A percentile compares a stretch with the other conserved stretches of the same genome.
phyloP scores from a whole-genome alignment of 2,888 invertebrate genomes.

The Daptonema setosum region DNA sequence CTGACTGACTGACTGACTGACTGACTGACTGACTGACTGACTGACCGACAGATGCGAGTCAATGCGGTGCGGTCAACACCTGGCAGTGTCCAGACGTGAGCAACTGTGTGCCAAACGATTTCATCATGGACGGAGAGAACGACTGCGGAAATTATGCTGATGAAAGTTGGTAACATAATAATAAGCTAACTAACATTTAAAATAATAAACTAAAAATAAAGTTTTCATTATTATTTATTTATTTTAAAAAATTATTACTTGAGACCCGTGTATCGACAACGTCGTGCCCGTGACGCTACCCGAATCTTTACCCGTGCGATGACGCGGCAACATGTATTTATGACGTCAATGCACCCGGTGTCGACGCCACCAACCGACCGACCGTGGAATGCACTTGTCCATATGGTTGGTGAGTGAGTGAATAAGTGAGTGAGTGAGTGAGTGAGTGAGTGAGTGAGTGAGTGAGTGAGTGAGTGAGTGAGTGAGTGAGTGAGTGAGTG shows the following conservation, averaged over 20 bases:
- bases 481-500: no score
- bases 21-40: no score
- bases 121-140: slow-evolving; percentile 8
- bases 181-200: no score
- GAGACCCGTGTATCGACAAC: neutral
- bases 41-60: neutral
- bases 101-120: slow-evolving; percentile 5
- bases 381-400: slow-evolving; percentile 2
- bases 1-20: no score
- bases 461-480: no score
- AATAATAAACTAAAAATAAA: no score
- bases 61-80: neutral
- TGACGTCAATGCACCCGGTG: neutral
- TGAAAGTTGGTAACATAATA: slow-evolving; percentile 5
- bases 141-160: slow-evolving; percentile 9
- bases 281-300: no score
- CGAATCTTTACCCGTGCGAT: neutral
- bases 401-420: neutral
- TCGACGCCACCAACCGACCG: neutral
- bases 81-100: slow-evolving; percentile 1
- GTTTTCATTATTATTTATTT: no score
- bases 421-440: no score
- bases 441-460: no score
- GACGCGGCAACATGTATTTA: neutral
- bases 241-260: no score